Conservation (phyloP, 2,113 vertebrate genomes). For the Anhinga anhinga region DNA sequence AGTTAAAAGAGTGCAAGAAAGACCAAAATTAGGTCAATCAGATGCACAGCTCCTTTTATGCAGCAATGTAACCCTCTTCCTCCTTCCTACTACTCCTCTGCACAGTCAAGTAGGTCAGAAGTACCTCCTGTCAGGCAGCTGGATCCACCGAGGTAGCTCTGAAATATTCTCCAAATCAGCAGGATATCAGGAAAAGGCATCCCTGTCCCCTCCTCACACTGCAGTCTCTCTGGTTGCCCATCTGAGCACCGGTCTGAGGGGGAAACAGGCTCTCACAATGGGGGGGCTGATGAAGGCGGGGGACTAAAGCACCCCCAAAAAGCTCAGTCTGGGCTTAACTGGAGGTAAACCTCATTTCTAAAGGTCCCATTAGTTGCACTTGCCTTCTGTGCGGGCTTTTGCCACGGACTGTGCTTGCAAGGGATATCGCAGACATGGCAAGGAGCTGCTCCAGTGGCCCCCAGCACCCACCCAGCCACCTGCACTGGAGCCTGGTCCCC, state of each 20-base stretch:
- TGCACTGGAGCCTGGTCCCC: not conserved
- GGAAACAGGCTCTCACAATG: too few species aligned
- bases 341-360: not conserved
- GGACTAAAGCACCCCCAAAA: not conserved
- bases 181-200: not conserved
- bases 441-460: not conserved
- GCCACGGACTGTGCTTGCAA: not conserved
- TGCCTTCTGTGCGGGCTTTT: not conserved
- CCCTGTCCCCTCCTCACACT: not conserved
- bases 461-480: not conserved
- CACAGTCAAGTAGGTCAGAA: constrained; percentile 55
- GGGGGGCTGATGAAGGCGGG: accelerated
- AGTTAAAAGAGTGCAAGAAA: constrained; percentile 18
- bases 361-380: not conserved
- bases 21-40: constrained; percentile 58
- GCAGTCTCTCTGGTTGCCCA: accelerated
- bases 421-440: accelerated
- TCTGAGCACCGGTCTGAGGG: not conserved
- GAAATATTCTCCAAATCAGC: not conserved
- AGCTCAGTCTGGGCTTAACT: not conserved
- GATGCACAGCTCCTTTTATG: constrained; percentile 35
- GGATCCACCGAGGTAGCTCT: not conserved
- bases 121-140: constrained; percentile 11
- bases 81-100: not conserved
- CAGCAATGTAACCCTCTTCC: constrained; percentile 9